Evolutionary conservation across 2,888 invertebrate species (phyloP).

Genomic region (Phyllotreta striolata): DNA sequence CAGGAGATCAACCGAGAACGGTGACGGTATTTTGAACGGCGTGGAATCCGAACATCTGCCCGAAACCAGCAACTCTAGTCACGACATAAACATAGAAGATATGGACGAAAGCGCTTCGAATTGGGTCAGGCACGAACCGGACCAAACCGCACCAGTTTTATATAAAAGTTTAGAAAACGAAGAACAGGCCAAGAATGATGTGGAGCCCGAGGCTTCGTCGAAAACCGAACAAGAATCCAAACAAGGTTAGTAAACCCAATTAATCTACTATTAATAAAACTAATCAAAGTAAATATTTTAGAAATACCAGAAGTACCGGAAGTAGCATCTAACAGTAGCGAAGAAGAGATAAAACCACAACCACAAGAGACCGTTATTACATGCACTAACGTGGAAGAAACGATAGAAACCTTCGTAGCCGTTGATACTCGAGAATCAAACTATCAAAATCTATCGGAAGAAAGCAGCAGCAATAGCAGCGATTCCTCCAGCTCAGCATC

Average conservation of each 20-base stretch:
- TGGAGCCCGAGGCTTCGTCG: conserved; percentile 20
- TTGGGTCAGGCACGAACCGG: conserved; percentile 40
- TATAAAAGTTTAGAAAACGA: conserved; percentile 39
- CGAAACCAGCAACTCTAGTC: conserved; percentile 62
- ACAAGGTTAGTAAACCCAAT: conserved; percentile 30
- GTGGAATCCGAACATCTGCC: conserved; percentile 66
- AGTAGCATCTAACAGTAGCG: conserved; percentile 34
- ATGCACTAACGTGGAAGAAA: conserved; percentile 39
- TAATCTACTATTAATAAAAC: background rate
- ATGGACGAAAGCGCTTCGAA: conserved; percentile 63
- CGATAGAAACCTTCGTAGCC: conserved; percentile 48
- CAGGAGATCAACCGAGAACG: conserved; percentile 72
- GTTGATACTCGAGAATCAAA: conserved; percentile 41
- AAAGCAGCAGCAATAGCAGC: conserved; percentile 29
- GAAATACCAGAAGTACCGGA: conserved; percentile 24
- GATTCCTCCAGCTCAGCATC: conserved; percentile 28
- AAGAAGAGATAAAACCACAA: conserved; percentile 26
- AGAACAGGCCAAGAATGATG: conserved; percentile 32
- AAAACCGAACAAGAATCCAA: conserved; percentile 27
- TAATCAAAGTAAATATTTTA: background rate
- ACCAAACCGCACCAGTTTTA: conserved; percentile 30
- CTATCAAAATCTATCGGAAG: conserved; percentile 29
- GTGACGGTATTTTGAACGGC: conserved; percentile 67
- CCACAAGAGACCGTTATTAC: conserved; percentile 40
- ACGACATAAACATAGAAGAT: conserved; percentile 67